Evolutionary conservation across 1,140 invertebrate species (phyloP), one percentile per base, ranked within the genome.

Genomic region (Myzus persicae): DNA sequence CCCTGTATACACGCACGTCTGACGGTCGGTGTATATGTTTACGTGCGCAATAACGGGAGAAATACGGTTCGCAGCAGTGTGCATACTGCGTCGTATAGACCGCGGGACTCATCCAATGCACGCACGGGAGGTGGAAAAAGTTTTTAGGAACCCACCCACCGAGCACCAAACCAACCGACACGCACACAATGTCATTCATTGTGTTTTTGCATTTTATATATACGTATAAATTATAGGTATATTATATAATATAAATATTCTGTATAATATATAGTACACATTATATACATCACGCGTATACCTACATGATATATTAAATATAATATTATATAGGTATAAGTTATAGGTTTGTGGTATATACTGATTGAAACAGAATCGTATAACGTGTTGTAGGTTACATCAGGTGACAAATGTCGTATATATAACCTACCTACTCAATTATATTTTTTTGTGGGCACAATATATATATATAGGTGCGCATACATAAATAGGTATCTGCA

Each of bases 101-200:
- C 38, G 26, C 88, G 88, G 26, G 51, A 54, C 59, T 81, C 91
- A 93, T 93, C 91, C 91, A 93, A 93, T 93, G 54, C 44, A 85
- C 76, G n/a, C 81, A 51, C 48, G 91, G 46, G 91, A 93, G 91
- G 91, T 93, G 91, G 91, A 93, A 93, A 48, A 93, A 85, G 81
- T 93, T 85, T 90, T 84, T 85, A 85, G 76, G 81, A 93, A 93
- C 91, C 91, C 91, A 93, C 91, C 91, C 81, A 93, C 81, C 36
- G 81, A 48, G 46, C 22, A 85, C 44, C 91, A 85, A 93, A 93
- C 91, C 91, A 85, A 93, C 91, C 81, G 81, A 85, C 91, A 91
- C 81, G 91, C 91, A 84, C 81, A 84, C 91, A 40, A 85, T 85
- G 81, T 93, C 91, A 93, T 93, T 93, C 81, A 93, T 93, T 48